A percentile compares a stretch with the other conserved stretches of the same genome.
phyloP scores from a whole-genome alignment of 2,888 invertebrate species.

The Chloroclysta siterata region DNA sequence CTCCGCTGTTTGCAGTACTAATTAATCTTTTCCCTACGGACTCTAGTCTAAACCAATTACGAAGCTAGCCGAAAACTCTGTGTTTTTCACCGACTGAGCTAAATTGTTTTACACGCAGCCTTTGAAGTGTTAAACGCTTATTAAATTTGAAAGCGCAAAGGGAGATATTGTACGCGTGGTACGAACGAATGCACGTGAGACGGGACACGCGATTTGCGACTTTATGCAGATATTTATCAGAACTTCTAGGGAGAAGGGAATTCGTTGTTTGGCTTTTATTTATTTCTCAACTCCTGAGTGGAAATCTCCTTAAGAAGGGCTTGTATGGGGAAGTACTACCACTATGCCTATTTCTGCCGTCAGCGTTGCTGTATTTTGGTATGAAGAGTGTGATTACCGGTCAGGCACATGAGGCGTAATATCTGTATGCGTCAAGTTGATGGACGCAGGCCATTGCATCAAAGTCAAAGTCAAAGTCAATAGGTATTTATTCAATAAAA shows the following conservation, averaged over 20 bases:
- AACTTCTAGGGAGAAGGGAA: neutral
- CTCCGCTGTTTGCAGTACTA: constrained; percentile 74
- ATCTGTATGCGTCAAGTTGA: too few species aligned
- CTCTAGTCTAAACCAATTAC: constrained; percentile 78
- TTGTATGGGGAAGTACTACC: too few species aligned
- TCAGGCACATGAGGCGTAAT: too few species aligned
- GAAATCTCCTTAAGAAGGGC: too few species aligned
- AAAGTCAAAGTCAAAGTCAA: too few species aligned
- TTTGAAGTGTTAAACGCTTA: constrained; percentile 82
- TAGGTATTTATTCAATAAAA: too few species aligned
- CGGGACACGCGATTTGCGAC: constrained; percentile 28
- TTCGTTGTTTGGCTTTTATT: too few species aligned
- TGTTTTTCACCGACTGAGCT: constrained; percentile 77
- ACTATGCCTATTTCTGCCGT: too few species aligned
- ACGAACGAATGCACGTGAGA: constrained; percentile 37
- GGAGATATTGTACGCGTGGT: constrained; percentile 67
- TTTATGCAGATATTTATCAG: constrained; percentile 23
- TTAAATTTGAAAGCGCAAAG: constrained; percentile 79
- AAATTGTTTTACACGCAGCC: constrained; percentile 80
- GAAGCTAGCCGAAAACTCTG: constrained; percentile 73
- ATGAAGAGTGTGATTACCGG: too few species aligned
- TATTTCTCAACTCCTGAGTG: too few species aligned
- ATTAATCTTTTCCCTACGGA: constrained; percentile 77
- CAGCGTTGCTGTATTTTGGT: too few species aligned
- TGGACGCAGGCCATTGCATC: too few species aligned